These are phyloP conservation scores for Ptilodon capucinus DNA, from an alignment of 2,888 invertebrate genomes.

Conservation along the genomic window DNA sequence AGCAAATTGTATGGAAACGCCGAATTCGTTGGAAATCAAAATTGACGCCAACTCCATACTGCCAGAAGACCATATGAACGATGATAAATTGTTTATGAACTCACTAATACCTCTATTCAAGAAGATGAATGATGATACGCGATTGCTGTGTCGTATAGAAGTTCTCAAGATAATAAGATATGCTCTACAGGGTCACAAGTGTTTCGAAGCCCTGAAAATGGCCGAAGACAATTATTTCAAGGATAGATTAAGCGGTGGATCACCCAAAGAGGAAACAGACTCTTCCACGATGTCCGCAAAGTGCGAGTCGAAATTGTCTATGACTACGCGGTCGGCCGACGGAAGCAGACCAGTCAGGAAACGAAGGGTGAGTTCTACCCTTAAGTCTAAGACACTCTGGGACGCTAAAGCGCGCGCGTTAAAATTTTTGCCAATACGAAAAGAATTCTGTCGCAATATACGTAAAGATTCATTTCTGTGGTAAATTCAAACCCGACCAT, in stretches of 20 bases:
- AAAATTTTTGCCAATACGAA: too few relatives aligned
- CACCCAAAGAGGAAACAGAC: conserved; percentile 51
- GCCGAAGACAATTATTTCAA: conserved; percentile 62
- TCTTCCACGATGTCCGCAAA: conserved; percentile 27
- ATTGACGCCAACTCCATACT: conserved; percentile 69
- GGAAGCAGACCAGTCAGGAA: conserved; percentile 69
- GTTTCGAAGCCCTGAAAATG: conserved; percentile 60
- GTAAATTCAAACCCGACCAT: too few relatives aligned
- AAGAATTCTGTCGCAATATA: too few relatives aligned
- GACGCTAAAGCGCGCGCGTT: too few relatives aligned
- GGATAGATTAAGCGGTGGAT: conserved; percentile 47
- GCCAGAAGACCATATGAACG: conserved; percentile 72
- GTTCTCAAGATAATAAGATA: conserved; percentile 70
- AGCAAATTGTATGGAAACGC: conserved; percentile 45
- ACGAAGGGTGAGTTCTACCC: conserved; percentile 56
- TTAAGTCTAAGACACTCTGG: too few relatives aligned
- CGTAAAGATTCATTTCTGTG: too few relatives aligned
- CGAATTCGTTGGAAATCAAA: conserved; percentile 63
- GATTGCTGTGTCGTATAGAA: conserved; percentile 68
- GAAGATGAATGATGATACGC: conserved; percentile 74
- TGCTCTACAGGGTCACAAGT: conserved; percentile 66
- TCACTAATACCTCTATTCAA: conserved; percentile 70
- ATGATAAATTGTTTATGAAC: conserved; percentile 73
- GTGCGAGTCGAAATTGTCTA: conserved; percentile 57
- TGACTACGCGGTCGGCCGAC: conserved; percentile 73